Conservation (phyloP, 2,113 vertebrate species). For the Ceratotherium simum region DNA sequence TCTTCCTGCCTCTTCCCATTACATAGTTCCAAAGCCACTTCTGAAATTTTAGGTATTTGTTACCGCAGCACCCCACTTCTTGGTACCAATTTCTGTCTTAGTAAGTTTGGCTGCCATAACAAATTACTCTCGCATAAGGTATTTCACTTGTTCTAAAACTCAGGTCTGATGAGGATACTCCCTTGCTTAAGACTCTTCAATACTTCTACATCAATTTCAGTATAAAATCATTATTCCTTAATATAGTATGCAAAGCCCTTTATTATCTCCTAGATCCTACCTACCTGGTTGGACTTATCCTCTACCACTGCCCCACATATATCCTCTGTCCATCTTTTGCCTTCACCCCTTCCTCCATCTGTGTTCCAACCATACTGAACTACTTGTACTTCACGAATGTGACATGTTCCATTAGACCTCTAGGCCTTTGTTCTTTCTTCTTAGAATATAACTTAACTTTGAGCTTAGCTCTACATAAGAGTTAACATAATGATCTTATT, state of each 20-base stretch:
- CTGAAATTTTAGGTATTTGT: neutral
- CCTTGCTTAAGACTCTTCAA: neutral
- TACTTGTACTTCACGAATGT: neutral
- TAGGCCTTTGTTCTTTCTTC: neutral
- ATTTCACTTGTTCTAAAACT: neutral
- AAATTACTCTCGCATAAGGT: neutral
- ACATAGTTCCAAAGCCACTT: neutral
- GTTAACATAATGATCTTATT: neutral
- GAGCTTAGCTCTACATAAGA: neutral
- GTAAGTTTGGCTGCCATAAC: neutral
- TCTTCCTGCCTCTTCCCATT: neutral
- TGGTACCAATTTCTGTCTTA: neutral
- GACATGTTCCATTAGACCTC: neutral
- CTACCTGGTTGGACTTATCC: neutral
- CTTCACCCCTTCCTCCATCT: neutral
- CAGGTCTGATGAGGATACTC: neutral
- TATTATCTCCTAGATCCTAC: neutral
- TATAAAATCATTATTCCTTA: neutral
- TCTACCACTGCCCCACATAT: neutral
- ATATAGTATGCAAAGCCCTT: neutral
- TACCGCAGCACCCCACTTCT: neutral
- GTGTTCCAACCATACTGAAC: neutral
- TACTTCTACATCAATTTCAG: neutral
- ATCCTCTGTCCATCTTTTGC: neutral
- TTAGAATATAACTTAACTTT: neutral